Base-by-base conservation (phyloP, 2,888 invertebrate genomes). In the Leucophenga montana region DNA sequence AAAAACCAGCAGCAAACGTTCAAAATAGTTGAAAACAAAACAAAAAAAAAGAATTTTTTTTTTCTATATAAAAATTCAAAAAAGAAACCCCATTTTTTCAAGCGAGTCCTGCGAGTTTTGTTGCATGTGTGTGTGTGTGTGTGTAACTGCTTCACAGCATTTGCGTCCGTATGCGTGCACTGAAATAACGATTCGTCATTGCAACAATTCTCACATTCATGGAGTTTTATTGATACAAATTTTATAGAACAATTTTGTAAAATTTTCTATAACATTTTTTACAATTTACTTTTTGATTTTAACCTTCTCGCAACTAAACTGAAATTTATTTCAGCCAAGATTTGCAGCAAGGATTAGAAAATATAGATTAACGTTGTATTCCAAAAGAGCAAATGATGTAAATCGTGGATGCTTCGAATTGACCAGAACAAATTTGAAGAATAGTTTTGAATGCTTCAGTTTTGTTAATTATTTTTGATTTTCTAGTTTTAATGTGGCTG, bases 121-220 rank as follows among this genome's bases (percentile, higher is more conserved):
- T 3, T 27, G 27, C 27, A 27, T 27, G 27, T 56, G 14, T 56
- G 56, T 27, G 56, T 27, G 27, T n/a, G 33, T 33, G 33, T 8
- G 8, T 33, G 33, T 33, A 33, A 33, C 33, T 33, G 33, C 33
- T 33, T 33, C 4, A 33, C 33, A 33, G 54, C 18, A 20, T 54
- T 6, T 20, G 20, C 18, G 54, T 22, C 20, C 13, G 50, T 56
- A 27, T 56, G 56, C 18, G 56, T 27, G 27, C 56, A 56, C 6
- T 22, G 6, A 5, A 22, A 56, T 56, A 14, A 56, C 59, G 76
- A 77, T 79, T 78, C 79, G 75, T 75, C 76, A 75, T 67, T 73
- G 71, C 71, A 77, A 66, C 75, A 70, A 70, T 71, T 54, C 44
- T 53, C 65, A 66, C 65, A 66, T 66, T 66, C 27, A 53, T 16